A percentile compares a stretch with the other conserved stretches of the same genome.
phyloP scores from a whole-genome alignment of 2,888 invertebrate genomes.

The Diarsia rubi region DNA sequence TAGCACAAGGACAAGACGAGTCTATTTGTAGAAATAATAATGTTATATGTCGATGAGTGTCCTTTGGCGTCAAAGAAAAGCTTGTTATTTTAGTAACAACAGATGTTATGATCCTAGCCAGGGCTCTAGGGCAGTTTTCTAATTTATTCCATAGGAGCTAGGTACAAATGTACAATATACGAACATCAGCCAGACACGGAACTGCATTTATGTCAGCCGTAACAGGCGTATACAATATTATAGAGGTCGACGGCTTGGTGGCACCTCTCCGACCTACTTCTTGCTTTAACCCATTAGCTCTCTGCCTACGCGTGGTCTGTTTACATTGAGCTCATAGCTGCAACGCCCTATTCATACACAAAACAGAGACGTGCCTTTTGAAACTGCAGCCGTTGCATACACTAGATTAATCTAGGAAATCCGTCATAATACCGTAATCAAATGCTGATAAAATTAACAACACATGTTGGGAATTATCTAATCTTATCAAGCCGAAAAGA shows the following conservation, averaged over 20 bases:
- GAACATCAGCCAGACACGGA: constrained; percentile 6
- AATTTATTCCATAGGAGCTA: constrained; percentile 4
- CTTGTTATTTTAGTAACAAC: constrained; percentile 34
- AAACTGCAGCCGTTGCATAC: constrained; percentile 39
- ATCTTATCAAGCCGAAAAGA: constrained; percentile 63
- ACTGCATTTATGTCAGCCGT: constrained; percentile 20
- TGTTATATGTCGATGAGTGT: constrained; percentile 13
- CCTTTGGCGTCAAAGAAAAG: constrained; percentile 26
- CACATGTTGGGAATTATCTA: constrained; percentile 42
- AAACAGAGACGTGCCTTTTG: constrained; percentile 10
- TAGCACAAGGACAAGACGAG: constrained; percentile 64
- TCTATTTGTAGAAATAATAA: constrained; percentile 42
- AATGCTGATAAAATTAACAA: constrained; percentile 52
- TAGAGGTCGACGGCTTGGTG: constrained; percentile 62
- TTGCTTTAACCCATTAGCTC: constrained; percentile 66
- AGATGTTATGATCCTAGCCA: constrained; percentile 5
- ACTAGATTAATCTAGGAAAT: constrained; percentile 11
- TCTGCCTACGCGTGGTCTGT: constrained; percentile 45
- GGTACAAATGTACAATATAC: constrained; percentile 11
- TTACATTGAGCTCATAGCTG: constrained; percentile 46
- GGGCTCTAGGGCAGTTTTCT: neutral
- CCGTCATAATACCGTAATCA: constrained; percentile 30
- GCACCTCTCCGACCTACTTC: constrained; percentile 77
- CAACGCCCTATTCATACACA: constrained; percentile 20
- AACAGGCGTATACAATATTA: constrained; percentile 48